Conservation (phyloP, 2,797 vertebrate species). For the Sparidentex hasta region DNA sequence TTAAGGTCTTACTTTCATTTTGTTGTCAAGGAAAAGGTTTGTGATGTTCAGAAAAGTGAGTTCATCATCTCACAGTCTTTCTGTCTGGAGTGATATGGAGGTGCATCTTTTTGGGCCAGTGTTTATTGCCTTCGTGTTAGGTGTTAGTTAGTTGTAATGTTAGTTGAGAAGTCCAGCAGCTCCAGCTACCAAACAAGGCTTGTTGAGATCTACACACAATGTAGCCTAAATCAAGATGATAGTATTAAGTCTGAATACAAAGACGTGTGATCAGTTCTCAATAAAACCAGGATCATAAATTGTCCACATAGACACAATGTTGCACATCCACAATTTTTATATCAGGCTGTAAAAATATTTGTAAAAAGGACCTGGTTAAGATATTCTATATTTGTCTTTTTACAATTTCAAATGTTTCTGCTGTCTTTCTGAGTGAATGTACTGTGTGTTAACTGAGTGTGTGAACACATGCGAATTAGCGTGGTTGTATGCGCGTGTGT, state of each 20-base stretch:
- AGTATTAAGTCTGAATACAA: neutral
- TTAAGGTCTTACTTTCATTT: too few relatives aligned
- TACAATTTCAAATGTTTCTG: neutral
- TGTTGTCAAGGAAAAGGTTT: neutral
- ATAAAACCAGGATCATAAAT: neutral
- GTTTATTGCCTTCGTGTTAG: neutral
- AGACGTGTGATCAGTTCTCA: neutral
- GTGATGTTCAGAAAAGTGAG: neutral
- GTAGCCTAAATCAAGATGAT: neutral
- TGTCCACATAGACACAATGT: neutral
- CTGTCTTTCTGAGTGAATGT: conserved; percentile 15
- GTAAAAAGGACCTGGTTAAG: neutral
- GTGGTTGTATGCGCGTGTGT: conserved; percentile 14
- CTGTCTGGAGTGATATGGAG: neutral
- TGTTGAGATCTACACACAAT: neutral
- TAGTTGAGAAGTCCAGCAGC: neutral
- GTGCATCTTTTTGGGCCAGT: neutral
- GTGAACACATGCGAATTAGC: conserved; percentile 3
- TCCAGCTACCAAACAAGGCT: neutral
- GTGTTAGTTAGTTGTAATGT: too few relatives aligned
- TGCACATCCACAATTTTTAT: neutral
- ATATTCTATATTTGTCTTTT: neutral
- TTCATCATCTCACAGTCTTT: neutral
- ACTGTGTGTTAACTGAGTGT: neutral
- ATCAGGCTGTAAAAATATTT: neutral